phyloP scores from a whole-genome alignment of 2,888 invertebrate genomes.

The Eulithis prunata region DNA sequence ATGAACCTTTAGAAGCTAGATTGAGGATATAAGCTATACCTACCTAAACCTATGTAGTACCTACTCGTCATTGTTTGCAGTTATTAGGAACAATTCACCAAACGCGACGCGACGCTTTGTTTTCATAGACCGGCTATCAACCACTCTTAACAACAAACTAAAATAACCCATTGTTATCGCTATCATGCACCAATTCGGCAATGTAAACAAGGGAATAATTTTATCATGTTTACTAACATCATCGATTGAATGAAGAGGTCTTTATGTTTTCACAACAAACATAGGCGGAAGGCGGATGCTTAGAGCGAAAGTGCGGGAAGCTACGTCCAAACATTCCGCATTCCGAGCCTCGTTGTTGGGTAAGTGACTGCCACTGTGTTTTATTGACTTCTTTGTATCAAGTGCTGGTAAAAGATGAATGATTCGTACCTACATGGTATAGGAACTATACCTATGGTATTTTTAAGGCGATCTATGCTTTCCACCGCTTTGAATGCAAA shows the following conservation, averaged over 20 bases:
- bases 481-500: too few relatives aligned
- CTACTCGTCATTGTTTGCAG: too few relatives aligned
- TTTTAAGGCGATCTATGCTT: too few relatives aligned
- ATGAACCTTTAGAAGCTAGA: not conserved
- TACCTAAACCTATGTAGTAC: too few relatives aligned
- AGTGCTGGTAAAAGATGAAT: slow-evolving; percentile 24
- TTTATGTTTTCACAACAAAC: slow-evolving; percentile 66
- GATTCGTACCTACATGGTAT: slow-evolving; percentile 2
- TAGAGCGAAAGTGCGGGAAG: slow-evolving; percentile 79
- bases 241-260: slow-evolving; percentile 54
- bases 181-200: slow-evolving; percentile 40
- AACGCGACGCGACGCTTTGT: not conserved
- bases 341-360: slow-evolving; percentile 54
- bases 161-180: slow-evolving; percentile 25
- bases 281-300: slow-evolving; percentile 73
- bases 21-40: not conserved
- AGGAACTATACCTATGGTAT: too few relatives aligned
- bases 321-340: slow-evolving; percentile 74
- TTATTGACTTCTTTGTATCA: slow-evolving; percentile 34
- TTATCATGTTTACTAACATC: slow-evolving; percentile 54
- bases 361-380: slow-evolving; percentile 38
- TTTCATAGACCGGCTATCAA: slow-evolving; percentile 9
- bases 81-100: slow-evolving; percentile 1
- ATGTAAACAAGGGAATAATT: slow-evolving; percentile 48
- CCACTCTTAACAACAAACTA: slow-evolving; percentile 14